phyloP scores from a whole-genome alignment of 2,797 vertebrate species.

The Acropternis orthonyx region DNA sequence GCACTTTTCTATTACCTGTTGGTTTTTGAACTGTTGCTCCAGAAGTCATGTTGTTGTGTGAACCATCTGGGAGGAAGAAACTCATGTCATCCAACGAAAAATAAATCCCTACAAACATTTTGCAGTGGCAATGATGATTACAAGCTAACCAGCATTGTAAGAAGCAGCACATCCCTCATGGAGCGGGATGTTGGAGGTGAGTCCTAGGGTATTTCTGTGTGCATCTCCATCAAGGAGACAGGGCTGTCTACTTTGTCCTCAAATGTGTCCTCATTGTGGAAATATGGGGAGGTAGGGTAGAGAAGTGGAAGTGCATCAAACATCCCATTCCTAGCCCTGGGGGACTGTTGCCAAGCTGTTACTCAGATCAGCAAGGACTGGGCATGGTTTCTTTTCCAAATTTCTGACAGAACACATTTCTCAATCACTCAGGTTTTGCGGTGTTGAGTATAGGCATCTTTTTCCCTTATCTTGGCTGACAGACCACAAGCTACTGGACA shows the following conservation, averaged over 20 bases:
- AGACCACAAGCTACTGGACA: not conserved
- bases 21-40: not conserved
- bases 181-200: not conserved
- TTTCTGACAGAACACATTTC: not conserved
- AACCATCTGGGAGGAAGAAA: not conserved
- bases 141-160: not conserved
- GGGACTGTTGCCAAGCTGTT: not conserved
- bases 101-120: not conserved
- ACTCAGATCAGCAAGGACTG: not conserved
- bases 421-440: not conserved
- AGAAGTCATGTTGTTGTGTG: not conserved
- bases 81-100: not conserved
- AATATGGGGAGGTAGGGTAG: rapidly evolving
- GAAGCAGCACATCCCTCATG: not conserved
- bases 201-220: not conserved
- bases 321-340: not conserved
- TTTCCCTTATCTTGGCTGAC: not conserved
- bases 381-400: not conserved
- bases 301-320: not conserved
- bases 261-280: not conserved
- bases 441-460: not conserved
- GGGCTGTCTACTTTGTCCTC: not conserved
- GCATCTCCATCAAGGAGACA: not conserved
- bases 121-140: not conserved
- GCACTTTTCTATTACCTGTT: not conserved